phyloP scores from a whole-genome alignment of 2,888 invertebrate species.

The Eilema sororculum region DNA sequence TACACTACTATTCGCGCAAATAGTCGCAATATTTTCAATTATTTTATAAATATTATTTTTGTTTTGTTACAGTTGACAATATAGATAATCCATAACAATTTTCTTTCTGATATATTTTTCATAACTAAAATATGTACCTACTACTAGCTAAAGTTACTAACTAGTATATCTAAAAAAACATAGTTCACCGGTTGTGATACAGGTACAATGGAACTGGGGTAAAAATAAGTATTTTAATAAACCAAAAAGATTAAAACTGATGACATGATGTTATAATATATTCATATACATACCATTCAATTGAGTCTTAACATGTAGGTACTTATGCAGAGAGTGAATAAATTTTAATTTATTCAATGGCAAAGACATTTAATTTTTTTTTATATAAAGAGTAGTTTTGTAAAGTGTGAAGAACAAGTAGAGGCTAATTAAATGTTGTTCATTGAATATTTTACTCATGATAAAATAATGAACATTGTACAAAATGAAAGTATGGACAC shows the following conservation, averaged over 20 bases:
- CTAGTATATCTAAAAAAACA: too few relatives aligned
- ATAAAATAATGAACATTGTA: conserved; percentile 29
- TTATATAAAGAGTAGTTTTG: conserved; percentile 28
- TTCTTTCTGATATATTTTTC: too few relatives aligned
- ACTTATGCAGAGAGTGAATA: not conserved
- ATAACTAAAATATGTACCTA: too few relatives aligned
- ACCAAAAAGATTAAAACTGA: conserved; percentile 1
- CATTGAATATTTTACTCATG: conserved; percentile 20
- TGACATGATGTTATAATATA: too few relatives aligned
- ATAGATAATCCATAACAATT: too few relatives aligned
- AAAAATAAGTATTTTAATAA: not conserved
- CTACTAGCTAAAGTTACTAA: too few relatives aligned
- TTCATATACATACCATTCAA: not conserved
- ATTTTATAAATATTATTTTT: too few relatives aligned
- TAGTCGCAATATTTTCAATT: too few relatives aligned
- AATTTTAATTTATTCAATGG: not conserved
- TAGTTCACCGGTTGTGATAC: not conserved
- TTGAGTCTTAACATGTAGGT: not conserved
- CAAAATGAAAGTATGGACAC: conserved; percentile 32
- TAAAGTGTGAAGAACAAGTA: conserved; percentile 28
- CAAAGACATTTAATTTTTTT: not conserved
- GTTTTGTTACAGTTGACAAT: too few relatives aligned
- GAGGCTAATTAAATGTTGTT: conserved; percentile 43
- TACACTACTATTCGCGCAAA: too few relatives aligned
- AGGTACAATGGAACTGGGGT: not conserved